A percentile compares a stretch with the other conserved stretches of the same genome.
Evolutionary conservation across 2,888 invertebrate genomes (phyloP).

Genomic region (Stramonita haemastoma): DNA sequence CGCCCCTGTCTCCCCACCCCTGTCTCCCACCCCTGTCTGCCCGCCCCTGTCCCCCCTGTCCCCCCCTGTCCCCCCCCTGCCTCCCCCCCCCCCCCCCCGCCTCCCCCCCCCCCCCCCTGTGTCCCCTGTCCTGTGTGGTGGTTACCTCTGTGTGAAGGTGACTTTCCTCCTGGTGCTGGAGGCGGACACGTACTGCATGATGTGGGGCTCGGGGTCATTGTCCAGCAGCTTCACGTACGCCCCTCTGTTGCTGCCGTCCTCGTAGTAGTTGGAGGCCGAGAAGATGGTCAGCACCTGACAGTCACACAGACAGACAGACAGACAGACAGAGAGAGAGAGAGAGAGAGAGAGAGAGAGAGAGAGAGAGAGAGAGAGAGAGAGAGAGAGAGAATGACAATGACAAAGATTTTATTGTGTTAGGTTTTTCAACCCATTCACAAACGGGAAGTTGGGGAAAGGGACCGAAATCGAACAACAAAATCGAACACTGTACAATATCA

Average conservation of each 20-base stretch:
- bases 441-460: too few relatives aligned
- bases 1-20: too few relatives aligned
- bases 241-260: constrained; percentile 93
- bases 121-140: too few relatives aligned
- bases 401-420: too few relatives aligned
- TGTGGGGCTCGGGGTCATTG: constrained; percentile 82
- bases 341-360: not conserved
- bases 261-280: constrained; percentile 98
- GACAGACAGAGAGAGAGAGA: constrained; percentile 5
- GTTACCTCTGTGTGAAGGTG: constrained; percentile 76
- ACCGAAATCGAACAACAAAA: too few relatives aligned
- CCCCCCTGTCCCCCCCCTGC: too few relatives aligned
- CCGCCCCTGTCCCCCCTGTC: too few relatives aligned
- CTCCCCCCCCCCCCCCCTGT: too few relatives aligned
- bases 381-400: not conserved
- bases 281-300: constrained; percentile 92
- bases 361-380: constrained; percentile 1
- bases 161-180: constrained; percentile 64
- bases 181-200: constrained; percentile 87
- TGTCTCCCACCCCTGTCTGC: too few relatives aligned
- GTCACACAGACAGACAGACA: constrained; percentile 2
- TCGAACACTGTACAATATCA: too few relatives aligned
- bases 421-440: too few relatives aligned
- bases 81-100: too few relatives aligned
- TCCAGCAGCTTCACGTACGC: constrained; percentile 87